Evolutionary conservation across 1,140 invertebrate species (phyloP).

Genomic region (Caenorhabditis latens): DNA sequence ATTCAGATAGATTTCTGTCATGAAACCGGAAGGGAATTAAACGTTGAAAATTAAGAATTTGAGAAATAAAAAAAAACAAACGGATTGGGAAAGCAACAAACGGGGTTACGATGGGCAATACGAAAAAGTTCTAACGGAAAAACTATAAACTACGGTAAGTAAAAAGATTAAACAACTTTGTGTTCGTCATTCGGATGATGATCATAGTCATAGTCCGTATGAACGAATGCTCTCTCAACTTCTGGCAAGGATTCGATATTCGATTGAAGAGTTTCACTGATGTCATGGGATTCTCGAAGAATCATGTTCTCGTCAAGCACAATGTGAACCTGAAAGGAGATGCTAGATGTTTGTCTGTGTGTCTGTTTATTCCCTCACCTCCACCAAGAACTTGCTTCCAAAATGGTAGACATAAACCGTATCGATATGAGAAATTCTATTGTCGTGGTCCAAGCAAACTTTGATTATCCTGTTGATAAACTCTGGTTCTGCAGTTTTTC

Average conservation of each 20-base stretch:
- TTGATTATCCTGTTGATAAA: constrained; percentile 69
- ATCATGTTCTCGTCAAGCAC: constrained; percentile 65
- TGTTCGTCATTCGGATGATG: constrained; percentile 64
- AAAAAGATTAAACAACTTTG: constrained; percentile 60
- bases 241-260: constrained; percentile 68
- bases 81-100: neutral
- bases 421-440: constrained; percentile 62
- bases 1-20: constrained; percentile 44
- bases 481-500: constrained; percentile 69
- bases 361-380: constrained; percentile 28
- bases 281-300: constrained; percentile 64
- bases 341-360: too few relatives aligned
- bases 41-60: neutral
- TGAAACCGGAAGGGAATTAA: constrained; percentile 11
- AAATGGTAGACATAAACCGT: constrained; percentile 67
- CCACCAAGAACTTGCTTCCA: constrained; percentile 64
- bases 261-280: constrained; percentile 66
- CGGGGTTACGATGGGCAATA: neutral
- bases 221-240: constrained; percentile 66
- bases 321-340: constrained; percentile 62
- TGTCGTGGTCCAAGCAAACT: constrained; percentile 67
- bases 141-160: neutral
- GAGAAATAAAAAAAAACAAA: neutral
- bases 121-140: neutral
- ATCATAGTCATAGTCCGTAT: constrained; percentile 65